phyloP scores from a whole-genome alignment of 2,113 vertebrate genomes.

The Bos taurus region ARS-UCD2.0 NC_037357.1:78407001-78407500 shows the following conservation, averaged over 20 bases:
- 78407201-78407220: background rate
- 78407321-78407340: too few species aligned
- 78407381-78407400: too few species aligned
- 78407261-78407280: too few species aligned
- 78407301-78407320: too few species aligned
- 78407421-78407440: too few species aligned
- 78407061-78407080: background rate
- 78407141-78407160: background rate
- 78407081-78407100: background rate
- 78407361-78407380: too few species aligned
- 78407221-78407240: background rate
- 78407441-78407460: too few species aligned
- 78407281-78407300: too few species aligned
- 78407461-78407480: too few species aligned
- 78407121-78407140: background rate
- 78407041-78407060: background rate
- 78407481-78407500: too few species aligned
- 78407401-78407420: too few species aligned
- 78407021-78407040: background rate
- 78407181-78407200: background rate
- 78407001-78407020: background rate
- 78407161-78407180: background rate
- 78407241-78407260: background rate
- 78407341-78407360: too few species aligned
- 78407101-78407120: background rate